Conservation (phyloP, 2,797 vertebrate species). For the Paratrypauchen microcephalus region DNA sequence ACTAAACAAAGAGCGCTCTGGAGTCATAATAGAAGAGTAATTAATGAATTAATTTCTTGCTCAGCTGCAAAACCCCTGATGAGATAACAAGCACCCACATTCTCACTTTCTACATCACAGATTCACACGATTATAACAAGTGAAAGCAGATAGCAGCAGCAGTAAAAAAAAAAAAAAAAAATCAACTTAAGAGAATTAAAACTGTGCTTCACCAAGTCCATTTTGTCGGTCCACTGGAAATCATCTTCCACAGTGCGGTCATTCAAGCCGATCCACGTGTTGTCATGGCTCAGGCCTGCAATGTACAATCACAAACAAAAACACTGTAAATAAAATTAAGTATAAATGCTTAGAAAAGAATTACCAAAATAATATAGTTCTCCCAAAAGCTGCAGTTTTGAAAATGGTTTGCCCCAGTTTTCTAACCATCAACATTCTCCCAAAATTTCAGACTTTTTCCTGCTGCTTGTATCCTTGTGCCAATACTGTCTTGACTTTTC, state of each 20-base stretch:
- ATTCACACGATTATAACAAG: conserved; percentile 8
- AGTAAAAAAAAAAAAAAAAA: neutral
- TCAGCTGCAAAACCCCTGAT: conserved; percentile 5
- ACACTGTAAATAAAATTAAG: neutral
- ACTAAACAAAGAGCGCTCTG: neutral
- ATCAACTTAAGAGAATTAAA: neutral
- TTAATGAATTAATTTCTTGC: neutral
- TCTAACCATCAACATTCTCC: neutral
- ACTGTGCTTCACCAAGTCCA: conserved; percentile 82
- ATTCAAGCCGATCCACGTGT: conserved; percentile 96
- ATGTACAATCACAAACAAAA: neutral
- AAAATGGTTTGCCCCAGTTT: neutral
- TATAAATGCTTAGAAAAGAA: neutral
- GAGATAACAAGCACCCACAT: neutral
- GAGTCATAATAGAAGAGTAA: conserved; percentile 14
- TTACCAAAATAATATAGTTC: neutral
- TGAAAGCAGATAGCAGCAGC: neutral
- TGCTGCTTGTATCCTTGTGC: neutral
- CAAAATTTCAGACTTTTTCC: neutral
- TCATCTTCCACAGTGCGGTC: conserved; percentile 95
- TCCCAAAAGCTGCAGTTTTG: neutral
- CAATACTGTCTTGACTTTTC: neutral
- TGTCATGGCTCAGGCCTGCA: conserved; percentile 90
- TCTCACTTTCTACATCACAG: conserved; percentile 2
- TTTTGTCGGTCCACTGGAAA: conserved; percentile 97